These are phyloP conservation scores for Phenacoccus solenopsis DNA, from an alignment of 1,140 invertebrate species.

Conservation along the genomic window DNA sequence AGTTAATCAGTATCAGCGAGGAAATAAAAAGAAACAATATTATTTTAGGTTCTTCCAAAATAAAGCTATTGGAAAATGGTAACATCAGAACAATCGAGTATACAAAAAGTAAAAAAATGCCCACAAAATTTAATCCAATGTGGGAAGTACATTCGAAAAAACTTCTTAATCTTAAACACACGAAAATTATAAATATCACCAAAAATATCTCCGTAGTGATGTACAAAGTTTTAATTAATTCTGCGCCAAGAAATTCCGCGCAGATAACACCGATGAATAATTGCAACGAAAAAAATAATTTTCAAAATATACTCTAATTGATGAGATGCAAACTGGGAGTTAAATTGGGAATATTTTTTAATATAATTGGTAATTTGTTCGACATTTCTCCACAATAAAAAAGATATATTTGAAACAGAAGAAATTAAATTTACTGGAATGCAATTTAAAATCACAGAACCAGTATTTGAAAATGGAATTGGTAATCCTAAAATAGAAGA, in stretches of 20 bases:
- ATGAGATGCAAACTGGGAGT: constrained; percentile 34
- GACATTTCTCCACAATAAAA: constrained; percentile 47
- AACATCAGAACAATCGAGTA: neutral
- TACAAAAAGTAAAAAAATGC: neutral
- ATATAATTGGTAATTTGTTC: constrained; percentile 48
- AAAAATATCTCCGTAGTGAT: neutral
- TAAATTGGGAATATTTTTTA: constrained; percentile 37
- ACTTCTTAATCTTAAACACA: neutral
- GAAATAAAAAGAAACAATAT: neutral
- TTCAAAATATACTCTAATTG: constrained; percentile 34
- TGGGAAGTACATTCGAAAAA: neutral
- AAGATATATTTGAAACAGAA: neutral
- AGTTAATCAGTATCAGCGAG: neutral
- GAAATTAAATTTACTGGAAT: constrained; percentile 36
- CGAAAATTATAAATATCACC: neutral
- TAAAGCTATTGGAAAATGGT: constrained; percentile 83
- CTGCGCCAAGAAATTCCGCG: neutral
- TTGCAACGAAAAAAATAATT: neutral
- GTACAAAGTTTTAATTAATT: neutral
- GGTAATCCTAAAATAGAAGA: constrained; percentile 72
- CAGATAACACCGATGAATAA: neutral
- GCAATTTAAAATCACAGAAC: constrained; percentile 59
- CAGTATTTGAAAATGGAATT: constrained; percentile 88
- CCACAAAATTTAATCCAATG: neutral
- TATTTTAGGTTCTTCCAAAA: constrained; percentile 55